Evolutionary conservation across 2,797 vertebrate species (phyloP).

Genomic region (Poecilia picta): DNA sequence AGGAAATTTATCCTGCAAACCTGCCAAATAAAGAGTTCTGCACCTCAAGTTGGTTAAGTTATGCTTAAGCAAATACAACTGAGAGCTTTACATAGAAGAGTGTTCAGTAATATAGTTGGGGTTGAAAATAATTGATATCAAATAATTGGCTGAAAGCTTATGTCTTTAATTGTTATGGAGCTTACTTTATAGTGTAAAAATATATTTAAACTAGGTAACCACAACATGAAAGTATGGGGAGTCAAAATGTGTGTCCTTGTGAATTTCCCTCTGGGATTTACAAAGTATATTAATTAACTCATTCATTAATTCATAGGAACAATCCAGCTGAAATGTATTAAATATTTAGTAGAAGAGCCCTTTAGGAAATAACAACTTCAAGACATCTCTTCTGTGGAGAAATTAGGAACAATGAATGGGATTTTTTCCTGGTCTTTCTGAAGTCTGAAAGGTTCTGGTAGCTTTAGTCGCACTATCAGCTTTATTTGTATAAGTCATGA

Average conservation of each 20-base stretch:
- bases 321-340: not conserved
- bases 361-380: not conserved
- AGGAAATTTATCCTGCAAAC: not conserved
- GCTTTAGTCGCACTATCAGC: not conserved
- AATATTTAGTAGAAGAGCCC: not conserved
- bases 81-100: not conserved
- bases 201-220: not conserved
- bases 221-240: not conserved
- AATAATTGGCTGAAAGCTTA: not conserved
- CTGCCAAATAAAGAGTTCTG: not conserved
- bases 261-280: no score
- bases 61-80: not conserved
- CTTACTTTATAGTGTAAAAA: not conserved
- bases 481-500: not conserved
- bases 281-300: no score
- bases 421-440: not conserved
- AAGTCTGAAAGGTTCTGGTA: not conserved
- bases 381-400: not conserved
- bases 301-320: no score
- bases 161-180: not conserved
- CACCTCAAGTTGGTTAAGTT: not conserved
- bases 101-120: not conserved
- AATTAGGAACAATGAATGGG: not conserved
- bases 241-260: no score
- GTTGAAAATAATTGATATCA: not conserved